A percentile compares a stretch with the other conserved stretches of the same genome.
These are phyloP conservation scores for Zaprionus camerounensis DNA, from an alignment of 1,140 invertebrate genomes.

Conservation along the genomic window DNA sequence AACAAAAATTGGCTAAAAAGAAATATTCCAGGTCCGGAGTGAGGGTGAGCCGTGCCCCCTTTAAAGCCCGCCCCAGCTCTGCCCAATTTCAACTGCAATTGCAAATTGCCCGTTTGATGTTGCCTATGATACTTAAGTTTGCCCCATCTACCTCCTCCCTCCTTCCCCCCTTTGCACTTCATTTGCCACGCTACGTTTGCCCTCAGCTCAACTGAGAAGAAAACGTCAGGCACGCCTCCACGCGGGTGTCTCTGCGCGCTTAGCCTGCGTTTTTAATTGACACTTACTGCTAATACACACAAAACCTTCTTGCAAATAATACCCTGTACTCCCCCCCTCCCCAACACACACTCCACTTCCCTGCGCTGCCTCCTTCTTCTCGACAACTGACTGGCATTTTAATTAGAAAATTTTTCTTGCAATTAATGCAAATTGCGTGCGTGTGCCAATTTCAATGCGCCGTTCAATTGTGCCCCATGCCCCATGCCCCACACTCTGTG, in stretches of 20 bases:
- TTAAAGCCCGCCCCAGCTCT: neutral
- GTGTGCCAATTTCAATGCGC: conserved; percentile 77
- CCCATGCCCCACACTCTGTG: neutral
- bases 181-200: conserved; percentile 72
- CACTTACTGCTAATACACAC: conserved; percentile 70
- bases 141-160: neutral
- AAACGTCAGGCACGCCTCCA: conserved; percentile 22
- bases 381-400: conserved; percentile 76
- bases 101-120: conserved; percentile 28
- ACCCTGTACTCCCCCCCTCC: too few species aligned
- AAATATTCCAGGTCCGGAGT: neutral
- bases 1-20: conserved; percentile 29
- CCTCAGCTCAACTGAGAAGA: conserved; percentile 68
- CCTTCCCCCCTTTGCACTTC: conserved; percentile 33
- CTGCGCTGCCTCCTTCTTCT: too few species aligned
- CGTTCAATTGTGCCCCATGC: conserved; percentile 55
- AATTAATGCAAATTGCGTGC: conserved; percentile 83
- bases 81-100: conserved; percentile 23
- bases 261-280: conserved; percentile 67
- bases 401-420: conserved; percentile 83
- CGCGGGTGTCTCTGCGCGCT: conserved; percentile 4
- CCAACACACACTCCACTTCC: neutral
- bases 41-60: too few species aligned
- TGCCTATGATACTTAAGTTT: conserved; percentile 7
- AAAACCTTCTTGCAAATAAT: conserved; percentile 3